A percentile compares a stretch with the other conserved stretches of the same genome.
Evolutionary conservation across 2,797 vertebrate species (phyloP).

Genomic region (Cryptoprocta ferox): DNA sequence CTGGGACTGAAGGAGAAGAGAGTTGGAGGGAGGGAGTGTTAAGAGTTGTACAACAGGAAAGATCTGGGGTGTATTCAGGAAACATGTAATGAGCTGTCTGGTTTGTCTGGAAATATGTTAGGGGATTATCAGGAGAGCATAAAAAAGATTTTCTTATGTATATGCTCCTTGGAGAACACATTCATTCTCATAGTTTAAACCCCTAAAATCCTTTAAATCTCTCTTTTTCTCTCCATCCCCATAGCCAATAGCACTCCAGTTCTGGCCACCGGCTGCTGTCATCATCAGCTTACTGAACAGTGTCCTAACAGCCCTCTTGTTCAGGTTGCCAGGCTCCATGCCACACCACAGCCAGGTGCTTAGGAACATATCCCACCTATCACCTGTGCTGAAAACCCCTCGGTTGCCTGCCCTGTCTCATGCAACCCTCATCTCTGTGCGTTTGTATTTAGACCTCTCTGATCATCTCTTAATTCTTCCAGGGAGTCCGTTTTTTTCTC

Average conservation of each 20-base stretch:
- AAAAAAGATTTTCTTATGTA: conserved; percentile 41
- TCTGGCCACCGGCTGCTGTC: neutral
- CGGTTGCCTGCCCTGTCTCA: no score
- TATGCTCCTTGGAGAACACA: neutral
- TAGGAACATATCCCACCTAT: neutral
- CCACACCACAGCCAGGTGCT: neutral
- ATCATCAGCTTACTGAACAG: neutral
- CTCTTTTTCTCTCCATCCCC: neutral
- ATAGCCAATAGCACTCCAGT: neutral
- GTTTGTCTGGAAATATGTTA: conserved; percentile 42
- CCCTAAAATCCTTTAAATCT: neutral
- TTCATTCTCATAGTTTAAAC: neutral
- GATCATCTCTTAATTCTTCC: neutral
- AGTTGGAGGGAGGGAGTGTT: neutral
- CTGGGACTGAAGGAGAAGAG: neutral
- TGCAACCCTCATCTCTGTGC: neutral
- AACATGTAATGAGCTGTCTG: conserved; percentile 9
- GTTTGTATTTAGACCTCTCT: neutral
- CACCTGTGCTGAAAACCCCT: neutral
- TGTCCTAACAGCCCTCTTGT: neutral
- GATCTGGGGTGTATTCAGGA: neutral
- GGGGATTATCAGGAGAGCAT: neutral
- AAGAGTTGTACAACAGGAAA: neutral
- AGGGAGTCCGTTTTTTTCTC: neutral
- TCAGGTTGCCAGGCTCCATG: neutral